Percentiles rank a stretch among this genome's conserved stretches.
Conservation (phyloP, 2,797 vertebrate genomes). For the Spheniscus humboldti region DNA sequence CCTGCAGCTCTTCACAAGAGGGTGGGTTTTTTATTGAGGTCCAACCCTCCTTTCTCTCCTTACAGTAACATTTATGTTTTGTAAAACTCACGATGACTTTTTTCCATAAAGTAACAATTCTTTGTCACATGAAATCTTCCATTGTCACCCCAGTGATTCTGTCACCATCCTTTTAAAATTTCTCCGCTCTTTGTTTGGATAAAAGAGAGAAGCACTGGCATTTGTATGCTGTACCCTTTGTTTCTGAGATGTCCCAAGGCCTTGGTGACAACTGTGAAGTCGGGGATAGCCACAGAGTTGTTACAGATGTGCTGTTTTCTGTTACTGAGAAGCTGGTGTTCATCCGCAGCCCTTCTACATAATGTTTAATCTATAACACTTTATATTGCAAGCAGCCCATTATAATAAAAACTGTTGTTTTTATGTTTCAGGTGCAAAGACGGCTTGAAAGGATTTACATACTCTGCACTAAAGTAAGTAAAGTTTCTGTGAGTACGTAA, state of each 20-base stretch:
- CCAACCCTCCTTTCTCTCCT: neutral
- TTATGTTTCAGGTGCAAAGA: slow-evolving; percentile 87
- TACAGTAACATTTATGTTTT: neutral
- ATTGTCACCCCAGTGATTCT: neutral
- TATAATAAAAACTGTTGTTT: neutral
- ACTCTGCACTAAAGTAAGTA: slow-evolving; percentile 96
- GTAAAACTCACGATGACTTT: neutral
- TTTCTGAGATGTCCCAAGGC: slow-evolving; percentile 1
- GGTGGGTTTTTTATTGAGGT: neutral
- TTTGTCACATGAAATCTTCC: neutral
- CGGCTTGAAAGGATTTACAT: slow-evolving; percentile 94
- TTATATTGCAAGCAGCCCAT: neutral
- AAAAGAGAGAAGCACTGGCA: neutral
- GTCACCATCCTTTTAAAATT: neutral
- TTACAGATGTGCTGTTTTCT: neutral
- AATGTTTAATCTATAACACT: neutral
- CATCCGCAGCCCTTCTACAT: fast-evolving
- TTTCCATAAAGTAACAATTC: neutral
- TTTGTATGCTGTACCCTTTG: neutral
- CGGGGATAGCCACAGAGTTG: neutral
- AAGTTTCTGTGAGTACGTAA: neutral
- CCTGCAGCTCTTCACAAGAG: neutral
- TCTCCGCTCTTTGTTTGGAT: neutral
- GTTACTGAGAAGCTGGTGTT: neutral
- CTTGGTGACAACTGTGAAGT: neutral